Evolutionary conservation across 2,113 vertebrate species (phyloP), one percentile per base, ranked within the genome.

Genomic region (Scomber colias): DNA sequence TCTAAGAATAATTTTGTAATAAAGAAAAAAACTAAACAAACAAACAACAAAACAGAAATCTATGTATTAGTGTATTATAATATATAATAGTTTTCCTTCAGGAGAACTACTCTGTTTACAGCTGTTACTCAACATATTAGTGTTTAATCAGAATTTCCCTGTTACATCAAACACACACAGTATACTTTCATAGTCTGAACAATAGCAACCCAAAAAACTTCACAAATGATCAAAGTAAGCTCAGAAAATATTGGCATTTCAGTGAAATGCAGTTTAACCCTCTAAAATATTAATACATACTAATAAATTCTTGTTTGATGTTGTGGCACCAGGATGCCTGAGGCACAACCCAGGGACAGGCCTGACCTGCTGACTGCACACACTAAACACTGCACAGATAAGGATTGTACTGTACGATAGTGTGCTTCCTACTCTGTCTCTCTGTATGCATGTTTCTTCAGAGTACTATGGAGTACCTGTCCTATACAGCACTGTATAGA

Each of bases 371-470:
- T 40, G 81, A 79, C 83, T 68, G 79, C 87, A 90, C 81, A 90
- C 90, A 81, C 86, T 27, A 27, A 81, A 77, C 88, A 77, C 88
- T 91, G 93, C 92, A 92, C 93, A 92, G 89, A 91, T 81, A 79
- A 89, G 93, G 92, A 94, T 89, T 92, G 91, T 93, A 93, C 90
- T 94, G 87, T 92, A 92, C 88, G 70, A 92, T 85, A 89, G 90
- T 66, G 91, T 89, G 93, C 93, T 93, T 95, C 92, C 92, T 94
- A 88, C 88, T 92, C 89, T 88, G 89, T 92, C 82, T 82, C 91
- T 90, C 88, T 92, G 92, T 93, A 92, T 94, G 94, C 93, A 94
- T 94, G 94, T 89, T 92, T 81, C 89, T 87, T 90, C 92, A 89
- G 82, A 93, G 90, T 87, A 87, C 87, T 91, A 91, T 90, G 85